Base-by-base conservation (phyloP, 2,888 invertebrate genomes). In the Lycia hirtaria region DNA sequence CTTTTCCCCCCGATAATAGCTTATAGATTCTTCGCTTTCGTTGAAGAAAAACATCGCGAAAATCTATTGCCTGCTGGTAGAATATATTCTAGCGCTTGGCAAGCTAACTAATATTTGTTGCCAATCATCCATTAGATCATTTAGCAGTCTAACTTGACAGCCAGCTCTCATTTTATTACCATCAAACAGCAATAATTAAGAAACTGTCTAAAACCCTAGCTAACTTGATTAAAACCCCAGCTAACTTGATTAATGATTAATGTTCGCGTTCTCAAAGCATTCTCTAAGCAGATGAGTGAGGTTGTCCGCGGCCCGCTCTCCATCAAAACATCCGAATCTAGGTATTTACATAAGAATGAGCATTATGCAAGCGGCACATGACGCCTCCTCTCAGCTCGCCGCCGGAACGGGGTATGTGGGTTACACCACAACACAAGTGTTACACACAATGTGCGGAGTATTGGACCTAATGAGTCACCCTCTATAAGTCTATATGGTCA, bases 351-450 rank as follows among this genome's bases (percentile, higher is more conserved):
- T 62, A 64, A 66, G 37, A 45, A 33, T 9, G 45, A 28, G 41
- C 22, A 28, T 62, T 64, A 48, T 56, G 47, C 49, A 60, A 66
- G 12, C 12, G 9, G 15, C 7, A 48, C 54, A 52, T 57, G 50
- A 53, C 48, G 50, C 35, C 28, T n/a, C 19, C 19, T 3, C 35
- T 7, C 22, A 12, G 22, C 20, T 38, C 35, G 19, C 41, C 14
- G 48, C 54, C 54, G 33, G 51, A 64, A 24, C 47, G 56, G 56
- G 60, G 58, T 60, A 66, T 64, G 56, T 66, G 38, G 66, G 66
- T 64, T 64, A 62, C 57, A 9, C 5, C 45, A 35, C 49, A n/a
- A 15, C 45, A 35, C 49, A n/a, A 15, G 4, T 33, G 38, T 55
- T 43, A 50, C 56, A 30, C 6, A 17, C 28, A 56, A 44, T 49